Base-by-base conservation (phyloP, 2,113 vertebrate genomes). In the Colaptes auratus region DNA sequence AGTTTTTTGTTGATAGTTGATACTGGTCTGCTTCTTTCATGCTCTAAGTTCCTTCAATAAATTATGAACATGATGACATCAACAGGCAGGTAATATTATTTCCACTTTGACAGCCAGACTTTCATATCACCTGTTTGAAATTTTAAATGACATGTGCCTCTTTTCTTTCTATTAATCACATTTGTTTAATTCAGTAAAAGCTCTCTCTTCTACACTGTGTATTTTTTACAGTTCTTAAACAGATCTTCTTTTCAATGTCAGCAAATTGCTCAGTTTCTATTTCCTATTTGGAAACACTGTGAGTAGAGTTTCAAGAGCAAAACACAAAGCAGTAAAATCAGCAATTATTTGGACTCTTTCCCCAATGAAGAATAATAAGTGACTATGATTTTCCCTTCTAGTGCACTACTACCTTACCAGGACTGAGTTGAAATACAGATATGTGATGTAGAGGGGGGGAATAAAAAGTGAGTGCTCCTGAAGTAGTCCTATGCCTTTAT, bases 1-100 rank as follows among this genome's bases (percentile, higher is more conserved):
- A 93, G 42, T 61, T 91, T 86, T 97, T 93, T 95, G 84, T 88
- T 97, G 73, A 82, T 90, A 96, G 96, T 96, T 89, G 36, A 96
- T 97, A 93, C 21, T 2, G 2, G n/a, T 64, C 35, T 95, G 85
- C 69, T 87, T 72, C 50, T 93, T 96, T 96, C 71, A 93, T 0
- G 0, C 48, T 87, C 55, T 90, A 71, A 92, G 61, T 76, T 92
- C 39, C 36, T 90, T 64, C 89, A 92, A 66, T 66, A 71, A 81
- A 93, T 55, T 71, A 89, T 84, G 39, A 81, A 88, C 36, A 82
- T 23, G 42, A 23, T 35, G 15, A 78, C 61, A 88, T 60, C 61
- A 92, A 96, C 59, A 63, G 67, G 50, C 76, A 93, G 77, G 31
- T 64, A 86, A 79, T 87, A 56, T 48, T 58, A 88, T 71, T 81